Percentiles rank a stretch among this genome's conserved stretches.
Evolutionary conservation across 2,113 vertebrate species (phyloP).

Genomic region (Platichthys stellatus): DNA sequence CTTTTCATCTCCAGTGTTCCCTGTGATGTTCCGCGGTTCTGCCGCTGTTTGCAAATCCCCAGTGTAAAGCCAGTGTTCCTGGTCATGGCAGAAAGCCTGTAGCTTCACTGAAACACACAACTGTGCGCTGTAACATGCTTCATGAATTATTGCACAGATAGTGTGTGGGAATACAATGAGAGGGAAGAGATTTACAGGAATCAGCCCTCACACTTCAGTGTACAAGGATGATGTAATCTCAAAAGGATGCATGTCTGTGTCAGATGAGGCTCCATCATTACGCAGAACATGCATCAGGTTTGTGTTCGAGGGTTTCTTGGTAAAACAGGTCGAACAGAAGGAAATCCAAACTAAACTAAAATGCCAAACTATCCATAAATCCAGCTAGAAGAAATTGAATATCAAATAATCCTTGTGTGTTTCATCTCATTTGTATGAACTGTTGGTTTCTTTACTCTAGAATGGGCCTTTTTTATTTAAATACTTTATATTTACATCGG

Average conservation of each 20-base stretch:
- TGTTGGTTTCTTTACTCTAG: no score
- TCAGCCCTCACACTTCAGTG: not conserved
- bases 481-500: no score
- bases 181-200: constrained; percentile 17
- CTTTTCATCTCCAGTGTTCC: constrained; percentile 10
- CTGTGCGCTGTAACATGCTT: constrained; percentile 16
- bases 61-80: not conserved
- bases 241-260: not conserved
- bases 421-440: no score
- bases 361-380: no score
- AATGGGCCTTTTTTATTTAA: no score
- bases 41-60: constrained; percentile 3
- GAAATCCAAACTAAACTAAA: no score
- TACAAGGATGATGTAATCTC: not conserved
- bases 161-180: constrained; percentile 35
- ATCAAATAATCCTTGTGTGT: no score
- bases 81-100: not conserved
- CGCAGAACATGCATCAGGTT: not conserved
- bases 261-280: not conserved
- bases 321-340: not conserved
- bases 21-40: not conserved
- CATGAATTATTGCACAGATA: constrained; percentile 71
- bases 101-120: constrained; percentile 18
- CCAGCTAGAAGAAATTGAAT: no score
- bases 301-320: not conserved